Conservation (phyloP, 2,113 vertebrate species). For the Salvator merianae region DNA sequence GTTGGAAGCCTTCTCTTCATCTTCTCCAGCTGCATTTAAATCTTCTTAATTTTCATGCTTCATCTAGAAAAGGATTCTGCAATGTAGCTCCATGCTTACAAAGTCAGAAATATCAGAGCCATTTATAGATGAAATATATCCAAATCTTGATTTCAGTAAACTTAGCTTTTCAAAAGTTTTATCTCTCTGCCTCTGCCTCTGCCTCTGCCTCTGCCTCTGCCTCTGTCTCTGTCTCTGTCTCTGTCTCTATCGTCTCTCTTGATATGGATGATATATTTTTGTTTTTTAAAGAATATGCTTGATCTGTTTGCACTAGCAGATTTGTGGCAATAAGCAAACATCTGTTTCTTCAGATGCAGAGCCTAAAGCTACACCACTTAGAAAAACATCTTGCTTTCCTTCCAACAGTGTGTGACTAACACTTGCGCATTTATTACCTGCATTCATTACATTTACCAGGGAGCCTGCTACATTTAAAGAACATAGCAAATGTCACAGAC, state of each 20-base stretch:
- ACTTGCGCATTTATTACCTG: background rate
- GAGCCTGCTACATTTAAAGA: constrained; percentile 18
- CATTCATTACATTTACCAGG: constrained; percentile 19
- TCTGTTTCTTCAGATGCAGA: constrained; percentile 58
- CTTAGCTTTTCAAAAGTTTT: constrained; percentile 37
- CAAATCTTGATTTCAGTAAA: constrained; percentile 41
- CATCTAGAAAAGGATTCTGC: background rate
- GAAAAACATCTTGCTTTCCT: constrained; percentile 27
- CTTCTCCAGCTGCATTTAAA: background rate
- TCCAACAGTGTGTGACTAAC: constrained; percentile 13
- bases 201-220: too few species aligned
- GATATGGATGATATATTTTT: constrained; percentile 37
- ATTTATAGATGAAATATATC: constrained; percentile 12
- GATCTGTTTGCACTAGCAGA: constrained; percentile 59
- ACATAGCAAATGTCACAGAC: background rate
- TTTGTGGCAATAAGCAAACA: constrained; percentile 59
- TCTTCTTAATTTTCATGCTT: too few species aligned
- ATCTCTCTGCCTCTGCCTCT: too few species aligned
- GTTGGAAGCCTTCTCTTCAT: background rate
- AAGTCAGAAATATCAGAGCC: background rate
- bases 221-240: too few species aligned
- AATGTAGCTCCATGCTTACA: background rate
- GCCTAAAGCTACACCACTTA: constrained; percentile 42
- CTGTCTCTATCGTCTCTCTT: too few species aligned
- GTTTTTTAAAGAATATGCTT: background rate